Percentiles rank a stretch among this genome's conserved stretches.
Evolutionary conservation across 1,140 invertebrate species (phyloP).

Genomic region (Tribolium castaneum): DNA sequence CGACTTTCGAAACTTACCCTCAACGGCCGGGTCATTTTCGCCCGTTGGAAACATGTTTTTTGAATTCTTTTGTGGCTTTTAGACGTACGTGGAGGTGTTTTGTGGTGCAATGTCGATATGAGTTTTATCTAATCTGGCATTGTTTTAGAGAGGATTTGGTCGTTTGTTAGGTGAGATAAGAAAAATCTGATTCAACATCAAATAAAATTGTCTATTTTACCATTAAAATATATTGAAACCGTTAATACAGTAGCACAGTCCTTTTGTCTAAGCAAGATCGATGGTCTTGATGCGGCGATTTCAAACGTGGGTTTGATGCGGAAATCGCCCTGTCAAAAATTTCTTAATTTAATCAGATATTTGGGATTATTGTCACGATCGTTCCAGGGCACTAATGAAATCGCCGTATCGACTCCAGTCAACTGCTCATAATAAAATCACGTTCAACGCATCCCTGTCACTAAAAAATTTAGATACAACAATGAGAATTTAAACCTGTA

Average conservation of each 20-base stretch:
- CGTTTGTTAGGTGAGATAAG: not conserved
- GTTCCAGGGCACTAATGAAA: slow-evolving; percentile 15
- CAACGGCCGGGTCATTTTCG: not conserved
- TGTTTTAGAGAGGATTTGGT: not conserved
- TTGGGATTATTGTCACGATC: slow-evolving; percentile 21
- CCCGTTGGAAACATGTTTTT: not conserved
- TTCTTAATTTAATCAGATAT: slow-evolving; percentile 4
- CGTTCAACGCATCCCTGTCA: slow-evolving; percentile 36
- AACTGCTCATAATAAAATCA: slow-evolving; percentile 23
- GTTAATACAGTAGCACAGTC: slow-evolving; percentile 43
- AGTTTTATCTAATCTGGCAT: not conserved
- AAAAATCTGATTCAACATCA: slow-evolving; percentile 15
- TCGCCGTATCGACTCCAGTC: slow-evolving; percentile 1
- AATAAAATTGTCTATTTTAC: slow-evolving; percentile 37
- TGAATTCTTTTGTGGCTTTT: not conserved
- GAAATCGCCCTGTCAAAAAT: not conserved
- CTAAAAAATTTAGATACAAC: slow-evolving; percentile 36
- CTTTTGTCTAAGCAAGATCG: slow-evolving; percentile 31
- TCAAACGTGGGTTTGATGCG: not conserved
- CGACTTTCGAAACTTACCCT: not conserved
- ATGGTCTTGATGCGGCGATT: slow-evolving; percentile 27
- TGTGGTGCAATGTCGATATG: not conserved
- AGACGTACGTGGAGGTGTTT: not conserved
- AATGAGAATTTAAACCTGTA: slow-evolving; percentile 37
- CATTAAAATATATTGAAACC: slow-evolving; percentile 49